Conservation (phyloP, 2,888 invertebrate species). For the Heliconius ismenius region DNA sequence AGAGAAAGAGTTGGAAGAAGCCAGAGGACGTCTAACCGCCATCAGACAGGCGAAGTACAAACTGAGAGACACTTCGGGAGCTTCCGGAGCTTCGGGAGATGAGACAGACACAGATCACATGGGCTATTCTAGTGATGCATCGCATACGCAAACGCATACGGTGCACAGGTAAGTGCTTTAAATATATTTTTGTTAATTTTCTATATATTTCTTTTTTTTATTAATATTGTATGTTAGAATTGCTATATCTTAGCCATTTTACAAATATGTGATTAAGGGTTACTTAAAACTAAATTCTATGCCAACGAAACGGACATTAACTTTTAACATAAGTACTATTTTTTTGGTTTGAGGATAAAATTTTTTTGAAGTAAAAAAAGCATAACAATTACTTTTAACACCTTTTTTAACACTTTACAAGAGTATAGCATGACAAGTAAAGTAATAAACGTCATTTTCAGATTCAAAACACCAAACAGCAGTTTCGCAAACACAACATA, state of each 20-base stretch:
- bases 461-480: slow-evolving; percentile 69
- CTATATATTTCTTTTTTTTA: too few species aligned
- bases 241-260: too few species aligned
- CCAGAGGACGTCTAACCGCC: slow-evolving; percentile 92
- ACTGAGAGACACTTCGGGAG: slow-evolving; percentile 84
- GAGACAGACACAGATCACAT: slow-evolving; percentile 84
- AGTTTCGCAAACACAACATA: slow-evolving; percentile 75
- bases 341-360: too few species aligned
- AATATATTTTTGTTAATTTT: neutral
- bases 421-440: too few species aligned
- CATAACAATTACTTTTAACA: too few species aligned
- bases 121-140: slow-evolving; percentile 49
- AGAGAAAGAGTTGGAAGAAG: slow-evolving; percentile 96
- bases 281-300: too few species aligned
- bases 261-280: too few species aligned
- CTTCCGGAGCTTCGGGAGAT: slow-evolving; percentile 83
- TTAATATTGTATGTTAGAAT: too few species aligned
- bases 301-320: too few species aligned
- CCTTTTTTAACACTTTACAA: too few species aligned
- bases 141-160: slow-evolving; percentile 33
- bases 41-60: slow-evolving; percentile 97
- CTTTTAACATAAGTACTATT: too few species aligned
- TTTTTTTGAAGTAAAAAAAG: too few species aligned
- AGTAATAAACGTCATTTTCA: slow-evolving; percentile 47
- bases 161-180: neutral